phyloP scores from a whole-genome alignment of 2,888 invertebrate genomes.

The Nemotelus nigrinus region DNA sequence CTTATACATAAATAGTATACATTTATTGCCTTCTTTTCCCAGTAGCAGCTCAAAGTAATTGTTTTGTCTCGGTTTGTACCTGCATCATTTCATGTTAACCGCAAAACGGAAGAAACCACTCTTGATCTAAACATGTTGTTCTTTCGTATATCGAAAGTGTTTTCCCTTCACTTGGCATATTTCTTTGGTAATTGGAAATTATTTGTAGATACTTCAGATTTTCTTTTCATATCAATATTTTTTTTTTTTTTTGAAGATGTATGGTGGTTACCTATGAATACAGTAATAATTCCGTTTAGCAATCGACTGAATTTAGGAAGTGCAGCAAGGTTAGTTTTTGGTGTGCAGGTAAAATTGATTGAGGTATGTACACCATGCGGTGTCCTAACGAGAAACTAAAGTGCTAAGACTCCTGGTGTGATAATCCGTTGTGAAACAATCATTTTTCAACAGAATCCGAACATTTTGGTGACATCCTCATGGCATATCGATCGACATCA shows the following conservation, averaged over 20 bases:
- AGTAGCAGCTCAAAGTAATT: conserved; percentile 32
- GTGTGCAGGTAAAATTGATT: conserved; percentile 21
- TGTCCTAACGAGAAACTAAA: not conserved
- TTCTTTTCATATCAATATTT: not conserved
- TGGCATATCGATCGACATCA: conserved; percentile 29
- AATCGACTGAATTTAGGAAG: too few species aligned
- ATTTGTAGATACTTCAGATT: not conserved
- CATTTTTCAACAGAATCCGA: conserved; percentile 35
- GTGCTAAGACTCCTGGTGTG: conserved; percentile 20
- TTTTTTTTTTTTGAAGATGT: too few species aligned
- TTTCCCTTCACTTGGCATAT: not conserved
- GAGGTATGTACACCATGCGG: not conserved
- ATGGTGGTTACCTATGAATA: too few species aligned
- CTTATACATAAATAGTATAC: too few species aligned
- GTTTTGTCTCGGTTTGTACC: conserved; percentile 18
- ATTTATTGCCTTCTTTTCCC: not conserved
- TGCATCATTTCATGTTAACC: conserved; percentile 44
- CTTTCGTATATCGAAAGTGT: conserved; percentile 11
- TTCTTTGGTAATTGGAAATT: not conserved
- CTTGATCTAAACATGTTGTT: conserved; percentile 7
- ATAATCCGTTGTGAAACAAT: conserved; percentile 41
- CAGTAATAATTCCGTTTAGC: too few species aligned
- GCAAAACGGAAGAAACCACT: conserved; percentile 47
- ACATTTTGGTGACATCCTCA: conserved; percentile 41
- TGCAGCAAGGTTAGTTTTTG: not conserved